Base-by-base conservation (phyloP, 2,797 vertebrate species). In the Vireo griseus region DNA sequence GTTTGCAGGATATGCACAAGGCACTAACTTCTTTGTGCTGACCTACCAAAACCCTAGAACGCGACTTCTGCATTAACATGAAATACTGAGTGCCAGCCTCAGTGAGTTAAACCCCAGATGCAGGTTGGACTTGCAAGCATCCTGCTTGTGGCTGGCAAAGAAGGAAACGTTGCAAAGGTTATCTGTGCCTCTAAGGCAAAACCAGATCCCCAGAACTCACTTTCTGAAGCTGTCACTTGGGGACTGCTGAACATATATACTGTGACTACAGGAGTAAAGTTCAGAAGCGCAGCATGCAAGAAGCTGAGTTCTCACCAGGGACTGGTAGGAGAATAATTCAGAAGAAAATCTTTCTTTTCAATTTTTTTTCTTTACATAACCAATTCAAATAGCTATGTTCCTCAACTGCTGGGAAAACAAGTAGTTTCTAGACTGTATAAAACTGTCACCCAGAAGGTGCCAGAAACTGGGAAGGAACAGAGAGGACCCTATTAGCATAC, bases 181-280 rank as follows among this genome's bases (percentile, higher is more conserved):
- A 80, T 94, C 68, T 63, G n/a, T 71, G 50, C 78, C 85, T 96
- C 8, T 37, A 95, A 96, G 79, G 57, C 87, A 89, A 58, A 48
- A 37, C 20, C 40, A 95, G 59, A 74, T n/a, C 35, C 68, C 62
- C 69, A 40, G 88, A 55, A 40, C 33, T 65, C 33, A 2, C 35
- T 62, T 90, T 91, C 65, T 75, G 42, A 93, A 94, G 91, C 61
- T 52, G 51, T 95, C 16, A 0, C 14, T 52, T 21, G 37, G 77
- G 35, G 80, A 81, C 52, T 54, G 69, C 55, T 91, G 57, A 94
- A 69, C 90, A 33, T 20, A 29, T 54, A 7, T 42, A 63, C 73
- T 84, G 73, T 39, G 52, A 90, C 88, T 76, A 45, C 75, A 94
- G 57, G 50, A 52, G 21, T 74, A 54, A 92, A 92, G 71, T 50